Evolutionary conservation across 2,888 invertebrate species (phyloP).

Genomic region (Xanthia togata): DNA sequence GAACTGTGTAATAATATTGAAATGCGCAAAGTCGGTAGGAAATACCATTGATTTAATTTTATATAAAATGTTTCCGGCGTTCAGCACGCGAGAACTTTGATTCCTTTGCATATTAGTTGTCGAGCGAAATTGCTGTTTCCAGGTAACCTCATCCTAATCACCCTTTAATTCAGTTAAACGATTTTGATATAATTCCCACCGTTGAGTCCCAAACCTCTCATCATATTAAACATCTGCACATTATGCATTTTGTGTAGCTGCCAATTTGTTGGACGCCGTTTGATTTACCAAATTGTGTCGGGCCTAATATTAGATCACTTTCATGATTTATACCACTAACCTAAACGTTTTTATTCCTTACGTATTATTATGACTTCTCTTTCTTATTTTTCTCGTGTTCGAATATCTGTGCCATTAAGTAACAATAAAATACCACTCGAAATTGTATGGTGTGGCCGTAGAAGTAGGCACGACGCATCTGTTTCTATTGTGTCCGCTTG

Average conservation of each 20-base stretch:
- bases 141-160: constrained; percentile 77
- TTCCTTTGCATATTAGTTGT: constrained; percentile 46
- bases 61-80: constrained; percentile 54
- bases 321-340: constrained; percentile 76
- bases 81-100: constrained; percentile 52
- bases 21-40: constrained; percentile 43
- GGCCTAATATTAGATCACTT: constrained; percentile 76
- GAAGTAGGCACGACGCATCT: constrained; percentile 66
- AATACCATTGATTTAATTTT: constrained; percentile 53
- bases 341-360: constrained; percentile 71
- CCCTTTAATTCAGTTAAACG: constrained; percentile 84
- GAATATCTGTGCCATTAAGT: constrained; percentile 46
- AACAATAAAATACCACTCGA: constrained; percentile 50
- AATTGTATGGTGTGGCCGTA: constrained; percentile 58
- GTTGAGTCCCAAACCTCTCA: constrained; percentile 80
- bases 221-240: constrained; percentile 87
- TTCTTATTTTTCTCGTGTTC: constrained; percentile 45
- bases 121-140: constrained; percentile 76
- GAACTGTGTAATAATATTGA: constrained; percentile 25
- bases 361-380: constrained; percentile 50
- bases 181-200: constrained; percentile 85
- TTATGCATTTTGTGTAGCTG: constrained; percentile 86
- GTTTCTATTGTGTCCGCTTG: constrained; percentile 72
- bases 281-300: constrained; percentile 83
- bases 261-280: constrained; percentile 83